Percentiles rank a stretch among this genome's conserved stretches.
These are phyloP conservation scores for Myanophis thanlyinensis DNA, from an alignment of 2,113 vertebrate genomes.

Conservation along the genomic window DNA sequence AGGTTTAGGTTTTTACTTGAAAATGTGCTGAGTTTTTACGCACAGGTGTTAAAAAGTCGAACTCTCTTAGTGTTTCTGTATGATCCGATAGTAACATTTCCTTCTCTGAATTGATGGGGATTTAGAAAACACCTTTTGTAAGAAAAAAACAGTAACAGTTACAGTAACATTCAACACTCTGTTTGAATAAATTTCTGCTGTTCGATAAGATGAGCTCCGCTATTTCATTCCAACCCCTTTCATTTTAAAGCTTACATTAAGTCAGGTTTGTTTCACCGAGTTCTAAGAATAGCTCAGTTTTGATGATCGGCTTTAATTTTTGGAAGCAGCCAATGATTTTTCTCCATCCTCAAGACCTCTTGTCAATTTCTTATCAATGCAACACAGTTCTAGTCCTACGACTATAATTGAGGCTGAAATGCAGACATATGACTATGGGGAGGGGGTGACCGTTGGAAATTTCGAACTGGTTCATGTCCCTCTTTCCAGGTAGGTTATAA, in stretches of 20 bases:
- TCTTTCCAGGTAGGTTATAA: neutral
- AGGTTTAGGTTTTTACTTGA: constrained; percentile 29
- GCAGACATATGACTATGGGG: neutral
- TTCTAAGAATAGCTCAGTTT: neutral
- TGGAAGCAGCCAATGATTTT: neutral
- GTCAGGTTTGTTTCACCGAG: constrained; percentile 25
- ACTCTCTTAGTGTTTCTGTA: constrained; percentile 52
- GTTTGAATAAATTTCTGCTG: constrained; percentile 20
- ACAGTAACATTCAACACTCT: neutral
- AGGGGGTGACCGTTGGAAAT: too few species aligned
- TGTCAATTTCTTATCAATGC: neutral
- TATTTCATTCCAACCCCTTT: neutral
- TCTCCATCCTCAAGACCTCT: neutral
- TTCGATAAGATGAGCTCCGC: constrained; percentile 39
- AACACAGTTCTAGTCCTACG: neutral
- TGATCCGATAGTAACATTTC: neutral
- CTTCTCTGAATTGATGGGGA: neutral
- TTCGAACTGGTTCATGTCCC: too few species aligned
- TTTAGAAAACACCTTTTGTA: neutral
- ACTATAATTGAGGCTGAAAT: neutral
- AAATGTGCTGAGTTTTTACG: constrained; percentile 52
- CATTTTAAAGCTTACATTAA: constrained; percentile 17
- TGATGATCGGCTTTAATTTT: neutral
- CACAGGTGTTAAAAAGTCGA: constrained; percentile 47
- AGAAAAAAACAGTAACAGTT: neutral